These are phyloP conservation scores for Maniola hyperantus DNA, from an alignment of 2,888 invertebrate genomes.

Conservation along the genomic window DNA sequence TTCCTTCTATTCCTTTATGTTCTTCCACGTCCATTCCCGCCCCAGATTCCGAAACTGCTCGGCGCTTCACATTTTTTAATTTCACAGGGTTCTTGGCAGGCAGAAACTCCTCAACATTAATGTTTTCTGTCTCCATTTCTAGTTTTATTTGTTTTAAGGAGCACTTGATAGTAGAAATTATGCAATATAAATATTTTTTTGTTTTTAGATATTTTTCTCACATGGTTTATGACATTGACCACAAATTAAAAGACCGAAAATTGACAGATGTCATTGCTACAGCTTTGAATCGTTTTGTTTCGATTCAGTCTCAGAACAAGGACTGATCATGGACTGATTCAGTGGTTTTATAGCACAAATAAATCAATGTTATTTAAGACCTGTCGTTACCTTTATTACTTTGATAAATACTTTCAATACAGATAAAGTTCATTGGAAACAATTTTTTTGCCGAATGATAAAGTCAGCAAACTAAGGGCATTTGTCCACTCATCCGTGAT, in stretches of 20 bases:
- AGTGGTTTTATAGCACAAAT: too few relatives aligned
- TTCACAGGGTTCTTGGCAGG: constrained; percentile 76
- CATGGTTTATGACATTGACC: constrained; percentile 48
- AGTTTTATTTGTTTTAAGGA: constrained; percentile 5
- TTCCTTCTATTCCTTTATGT: constrained; percentile 83
- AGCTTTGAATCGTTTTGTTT: too few relatives aligned
- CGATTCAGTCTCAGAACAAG: too few relatives aligned
- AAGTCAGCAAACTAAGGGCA: too few relatives aligned
- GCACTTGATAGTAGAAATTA: constrained; percentile 5
- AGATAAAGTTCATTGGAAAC: too few relatives aligned
- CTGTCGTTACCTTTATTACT: too few relatives aligned
- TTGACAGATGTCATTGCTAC: background rate
- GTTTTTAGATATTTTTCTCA: constrained; percentile 47
- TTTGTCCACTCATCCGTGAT: too few relatives aligned
- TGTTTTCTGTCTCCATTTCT: constrained; percentile 74
- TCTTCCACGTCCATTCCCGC: constrained; percentile 86
- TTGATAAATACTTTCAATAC: too few relatives aligned
- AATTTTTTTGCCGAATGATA: too few relatives aligned
- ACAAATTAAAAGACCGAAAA: constrained; percentile 45
- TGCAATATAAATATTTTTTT: constrained; percentile 29
- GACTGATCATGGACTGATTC: too few relatives aligned
- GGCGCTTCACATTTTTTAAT: constrained; percentile 78
- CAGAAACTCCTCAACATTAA: constrained; percentile 78
- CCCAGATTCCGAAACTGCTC: constrained; percentile 73
- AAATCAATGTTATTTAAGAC: too few relatives aligned